Conservation (phyloP, 2,113 vertebrate genomes). For the Illadopsis cleaveri region DNA sequence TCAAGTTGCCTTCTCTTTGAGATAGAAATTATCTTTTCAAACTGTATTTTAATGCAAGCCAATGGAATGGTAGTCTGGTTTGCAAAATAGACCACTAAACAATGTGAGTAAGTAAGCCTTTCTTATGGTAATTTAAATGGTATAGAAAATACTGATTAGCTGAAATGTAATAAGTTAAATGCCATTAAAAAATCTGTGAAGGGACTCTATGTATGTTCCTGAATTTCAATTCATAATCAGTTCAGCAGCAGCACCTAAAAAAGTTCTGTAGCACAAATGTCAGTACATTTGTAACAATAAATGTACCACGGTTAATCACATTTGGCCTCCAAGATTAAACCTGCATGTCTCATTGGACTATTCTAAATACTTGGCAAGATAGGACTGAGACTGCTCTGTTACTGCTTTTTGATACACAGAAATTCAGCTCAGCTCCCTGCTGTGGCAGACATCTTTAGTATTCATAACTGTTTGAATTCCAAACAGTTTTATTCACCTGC, state of each 20-base stretch:
- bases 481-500: neutral
- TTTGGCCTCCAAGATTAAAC: slow-evolving; percentile 3
- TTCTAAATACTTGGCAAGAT: neutral
- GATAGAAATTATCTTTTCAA: neutral
- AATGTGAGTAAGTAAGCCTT: neutral
- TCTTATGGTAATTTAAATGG: neutral
- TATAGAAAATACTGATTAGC: neutral
- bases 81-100: neutral
- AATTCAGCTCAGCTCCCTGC: neutral
- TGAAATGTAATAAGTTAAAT: neutral
- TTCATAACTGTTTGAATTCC: neutral
- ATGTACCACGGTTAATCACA: neutral
- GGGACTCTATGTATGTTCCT: neutral
- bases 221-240: slow-evolving; percentile 8
- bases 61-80: neutral
- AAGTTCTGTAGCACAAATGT: neutral
- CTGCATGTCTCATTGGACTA: neutral
- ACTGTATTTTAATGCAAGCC: neutral
- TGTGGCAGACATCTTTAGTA: neutral
- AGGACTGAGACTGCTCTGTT: neutral
- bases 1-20: neutral
- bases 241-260: neutral
- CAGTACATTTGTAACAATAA: neutral
- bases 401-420: neutral
- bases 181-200: neutral